These are phyloP conservation scores for Lithodes maja DNA, from an alignment of 2,888 invertebrate genomes.

Conservation along the genomic window DNA sequence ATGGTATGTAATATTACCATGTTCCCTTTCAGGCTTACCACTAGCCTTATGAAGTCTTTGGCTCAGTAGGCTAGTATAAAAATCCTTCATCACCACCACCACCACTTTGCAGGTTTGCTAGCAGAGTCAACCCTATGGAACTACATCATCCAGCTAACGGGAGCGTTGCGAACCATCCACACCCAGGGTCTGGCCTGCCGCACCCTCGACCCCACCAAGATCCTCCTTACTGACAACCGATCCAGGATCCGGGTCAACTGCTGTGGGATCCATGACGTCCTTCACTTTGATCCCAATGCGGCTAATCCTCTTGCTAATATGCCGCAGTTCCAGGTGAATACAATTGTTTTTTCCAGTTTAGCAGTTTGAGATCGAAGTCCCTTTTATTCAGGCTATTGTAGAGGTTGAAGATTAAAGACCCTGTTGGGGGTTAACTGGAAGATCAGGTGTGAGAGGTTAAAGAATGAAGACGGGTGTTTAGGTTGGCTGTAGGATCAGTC, in stretches of 20 bases:
- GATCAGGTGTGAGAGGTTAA: background rate
- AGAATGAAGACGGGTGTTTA: background rate
- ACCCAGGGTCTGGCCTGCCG: constrained; percentile 85
- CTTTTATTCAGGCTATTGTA: no score
- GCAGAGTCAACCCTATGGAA: constrained; percentile 96
- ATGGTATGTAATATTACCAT: no score
- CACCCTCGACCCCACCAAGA: constrained; percentile 91
- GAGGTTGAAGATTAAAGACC: no score
- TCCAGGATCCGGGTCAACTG: constrained; percentile 83
- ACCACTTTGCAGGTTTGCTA: constrained; percentile 79
- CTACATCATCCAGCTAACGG: constrained; percentile 95
- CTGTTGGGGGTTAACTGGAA: no score
- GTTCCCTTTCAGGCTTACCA: no score
- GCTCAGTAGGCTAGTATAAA: no score
- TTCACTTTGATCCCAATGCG: constrained; percentile 83
- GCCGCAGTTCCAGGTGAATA: constrained; percentile 81
- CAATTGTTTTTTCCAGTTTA: background rate
- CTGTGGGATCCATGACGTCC: constrained; percentile 86
- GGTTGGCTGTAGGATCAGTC: background rate
- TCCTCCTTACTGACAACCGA: constrained; percentile 63
- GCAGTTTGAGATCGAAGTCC: background rate
- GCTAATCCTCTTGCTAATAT: constrained; percentile 80
- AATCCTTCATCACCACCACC: no score
- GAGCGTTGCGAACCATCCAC: constrained; percentile 94
- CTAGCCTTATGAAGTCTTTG: no score